phyloP scores from a whole-genome alignment of 2,113 vertebrate species.

The Microcebus tavaratra region DNA sequence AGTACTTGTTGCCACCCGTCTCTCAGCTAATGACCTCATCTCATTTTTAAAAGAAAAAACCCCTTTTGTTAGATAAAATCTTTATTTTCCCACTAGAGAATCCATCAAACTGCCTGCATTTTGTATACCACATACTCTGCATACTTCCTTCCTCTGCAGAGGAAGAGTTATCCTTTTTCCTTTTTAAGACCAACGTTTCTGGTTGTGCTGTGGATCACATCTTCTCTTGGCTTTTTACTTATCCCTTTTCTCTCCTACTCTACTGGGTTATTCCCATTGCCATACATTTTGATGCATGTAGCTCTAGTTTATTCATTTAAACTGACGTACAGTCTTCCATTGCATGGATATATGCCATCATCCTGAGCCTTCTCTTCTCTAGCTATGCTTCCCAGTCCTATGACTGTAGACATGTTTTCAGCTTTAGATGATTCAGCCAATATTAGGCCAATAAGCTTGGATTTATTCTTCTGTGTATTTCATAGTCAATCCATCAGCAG shows the following conservation, averaged over 20 bases:
- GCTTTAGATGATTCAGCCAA: neutral
- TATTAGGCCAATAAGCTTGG: neutral
- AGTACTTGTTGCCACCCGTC: neutral
- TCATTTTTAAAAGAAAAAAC: neutral
- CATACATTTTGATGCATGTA: neutral
- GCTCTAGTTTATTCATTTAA: neutral
- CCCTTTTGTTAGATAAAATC: neutral
- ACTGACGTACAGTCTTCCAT: neutral
- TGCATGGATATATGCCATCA: fast-evolving
- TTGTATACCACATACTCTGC: neutral
- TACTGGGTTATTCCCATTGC: neutral
- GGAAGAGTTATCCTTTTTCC: neutral
- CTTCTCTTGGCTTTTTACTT: neutral
- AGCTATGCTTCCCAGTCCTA: neutral
- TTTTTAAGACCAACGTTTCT: neutral
- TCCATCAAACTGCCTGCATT: neutral
- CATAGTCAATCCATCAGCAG: neutral
- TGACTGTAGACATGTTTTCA: neutral
- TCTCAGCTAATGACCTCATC: neutral
- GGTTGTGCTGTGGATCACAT: neutral
- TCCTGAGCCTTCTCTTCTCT: neutral
- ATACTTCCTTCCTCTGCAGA: neutral
- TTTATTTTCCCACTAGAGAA: neutral
- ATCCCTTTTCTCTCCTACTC: neutral
- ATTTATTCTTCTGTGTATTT: neutral